A percentile compares a stretch with the other conserved stretches of the same genome.
Evolutionary conservation across 2,113 vertebrate genomes (phyloP).

Genomic region (Sylvilagus bachmani): DNA sequence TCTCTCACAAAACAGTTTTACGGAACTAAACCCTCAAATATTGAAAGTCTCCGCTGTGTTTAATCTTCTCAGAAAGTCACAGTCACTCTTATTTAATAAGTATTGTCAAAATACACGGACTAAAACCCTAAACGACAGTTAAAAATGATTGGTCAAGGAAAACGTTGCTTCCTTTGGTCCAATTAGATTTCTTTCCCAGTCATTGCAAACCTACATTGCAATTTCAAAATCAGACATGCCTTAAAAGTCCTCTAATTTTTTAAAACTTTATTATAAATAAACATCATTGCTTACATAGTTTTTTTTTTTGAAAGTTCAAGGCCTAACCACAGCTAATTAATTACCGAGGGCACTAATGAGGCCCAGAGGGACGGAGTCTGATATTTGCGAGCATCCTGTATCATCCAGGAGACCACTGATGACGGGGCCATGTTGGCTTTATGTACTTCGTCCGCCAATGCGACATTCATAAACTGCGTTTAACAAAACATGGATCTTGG

Average conservation of each 20-base stretch:
- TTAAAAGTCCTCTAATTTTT: background rate
- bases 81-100: background rate
- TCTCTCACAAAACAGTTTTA: no score
- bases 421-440: background rate
- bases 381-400: background rate
- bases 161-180: background rate
- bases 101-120: background rate
- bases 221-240: background rate
- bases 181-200: background rate
- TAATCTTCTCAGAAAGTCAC: background rate
- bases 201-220: background rate
- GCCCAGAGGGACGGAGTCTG: background rate
- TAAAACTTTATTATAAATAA: constrained; percentile 35
- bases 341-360: constrained; percentile 33
- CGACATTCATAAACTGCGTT: background rate
- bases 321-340: background rate
- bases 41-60: background rate
- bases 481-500: background rate
- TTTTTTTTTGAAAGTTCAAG: background rate
- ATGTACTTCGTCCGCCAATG: background rate
- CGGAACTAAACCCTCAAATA: background rate
- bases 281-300: background rate
- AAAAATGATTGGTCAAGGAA: background rate
- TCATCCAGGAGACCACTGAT: constrained; percentile 28
- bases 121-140: background rate